These are phyloP conservation scores for Dinothrombium tinctorium DNA, from an alignment of 1,140 invertebrate genomes.

Conservation along the genomic window DNA sequence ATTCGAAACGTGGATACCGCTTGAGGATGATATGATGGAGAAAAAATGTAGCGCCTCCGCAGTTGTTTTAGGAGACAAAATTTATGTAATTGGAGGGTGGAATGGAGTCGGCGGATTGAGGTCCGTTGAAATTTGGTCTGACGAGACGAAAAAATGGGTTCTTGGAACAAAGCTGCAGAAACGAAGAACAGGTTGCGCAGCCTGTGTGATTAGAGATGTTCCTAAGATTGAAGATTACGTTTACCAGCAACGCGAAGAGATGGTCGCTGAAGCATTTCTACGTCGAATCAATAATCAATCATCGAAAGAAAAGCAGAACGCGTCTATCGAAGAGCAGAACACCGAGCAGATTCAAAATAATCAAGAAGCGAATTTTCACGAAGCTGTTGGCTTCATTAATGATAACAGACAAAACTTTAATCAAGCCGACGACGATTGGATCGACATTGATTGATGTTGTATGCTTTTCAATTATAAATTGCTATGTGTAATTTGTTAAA, in stretches of 20 bases:
- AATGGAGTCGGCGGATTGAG: constrained; percentile 50
- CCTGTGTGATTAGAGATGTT: constrained; percentile 1
- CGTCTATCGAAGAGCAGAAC: too few species aligned
- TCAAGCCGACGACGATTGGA: too few species aligned
- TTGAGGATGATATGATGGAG: constrained; percentile 13
- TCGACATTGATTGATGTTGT: too few species aligned
- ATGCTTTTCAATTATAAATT: too few species aligned
- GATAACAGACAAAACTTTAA: too few species aligned
- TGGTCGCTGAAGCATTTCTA: not conserved
- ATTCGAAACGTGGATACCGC: constrained; percentile 23
- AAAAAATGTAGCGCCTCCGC: constrained; percentile 21
- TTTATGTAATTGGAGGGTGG: constrained; percentile 41
- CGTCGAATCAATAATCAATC: too few species aligned
- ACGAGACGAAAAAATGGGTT: not conserved
- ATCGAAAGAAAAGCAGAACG: too few species aligned
- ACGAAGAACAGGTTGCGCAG: constrained; percentile 2
- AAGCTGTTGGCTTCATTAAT: too few species aligned
- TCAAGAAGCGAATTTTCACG: too few species aligned
- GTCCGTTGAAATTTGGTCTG: constrained; percentile 41
- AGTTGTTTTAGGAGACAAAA: constrained; percentile 19
- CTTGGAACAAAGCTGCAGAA: not conserved
- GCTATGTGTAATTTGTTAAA: too few species aligned
- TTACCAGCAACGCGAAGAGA: not conserved
- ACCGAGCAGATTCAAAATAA: too few species aligned
- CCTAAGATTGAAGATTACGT: constrained; percentile 1